These are phyloP conservation scores for Drosophila biarmipes DNA, from an alignment of 1,140 invertebrate genomes.

Conservation along the genomic window DNA sequence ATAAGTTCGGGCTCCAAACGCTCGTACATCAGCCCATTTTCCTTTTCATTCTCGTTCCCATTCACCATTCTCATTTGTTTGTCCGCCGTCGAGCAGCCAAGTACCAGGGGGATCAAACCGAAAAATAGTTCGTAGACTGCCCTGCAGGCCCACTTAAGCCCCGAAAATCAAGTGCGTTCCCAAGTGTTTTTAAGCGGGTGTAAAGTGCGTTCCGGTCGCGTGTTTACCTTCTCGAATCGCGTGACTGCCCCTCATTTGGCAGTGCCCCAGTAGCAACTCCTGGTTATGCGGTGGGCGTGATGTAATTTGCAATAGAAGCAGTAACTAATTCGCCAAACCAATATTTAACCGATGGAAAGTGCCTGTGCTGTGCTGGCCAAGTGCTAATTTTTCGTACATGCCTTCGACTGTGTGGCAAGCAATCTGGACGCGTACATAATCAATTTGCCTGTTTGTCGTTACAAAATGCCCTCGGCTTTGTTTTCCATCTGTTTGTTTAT, in stretches of 20 bases:
- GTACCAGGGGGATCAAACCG: constrained; percentile 5
- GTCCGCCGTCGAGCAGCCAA: constrained; percentile 38
- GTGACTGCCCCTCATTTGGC: constrained; percentile 51
- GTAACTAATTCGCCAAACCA: constrained; percentile 69
- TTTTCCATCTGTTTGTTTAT: constrained; percentile 15
- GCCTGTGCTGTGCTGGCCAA: constrained; percentile 27
- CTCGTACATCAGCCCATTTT: constrained; percentile 52
- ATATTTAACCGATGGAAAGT: constrained; percentile 41
- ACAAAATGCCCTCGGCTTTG: constrained; percentile 47
- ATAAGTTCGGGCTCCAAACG: constrained; percentile 69
- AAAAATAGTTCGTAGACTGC: not conserved
- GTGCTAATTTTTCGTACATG: constrained; percentile 70
- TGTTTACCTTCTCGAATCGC: constrained; percentile 61
- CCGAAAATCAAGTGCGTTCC: constrained; percentile 51
- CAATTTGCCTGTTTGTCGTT: constrained; percentile 74
- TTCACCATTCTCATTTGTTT: constrained; percentile 68
- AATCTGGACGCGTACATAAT: constrained; percentile 60
- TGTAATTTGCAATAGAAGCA: constrained; percentile 79
- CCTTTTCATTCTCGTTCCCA: constrained; percentile 16
- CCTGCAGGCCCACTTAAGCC: not conserved
- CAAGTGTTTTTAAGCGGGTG: constrained; percentile 43
- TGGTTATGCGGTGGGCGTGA: constrained; percentile 69
- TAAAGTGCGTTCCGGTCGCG: constrained; percentile 77
- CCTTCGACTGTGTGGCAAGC: constrained; percentile 20
- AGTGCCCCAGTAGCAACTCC: not conserved